These are phyloP conservation scores for Phaetusa simplex DNA, from an alignment of 2,113 vertebrate species.

Conservation along the genomic window DNA sequence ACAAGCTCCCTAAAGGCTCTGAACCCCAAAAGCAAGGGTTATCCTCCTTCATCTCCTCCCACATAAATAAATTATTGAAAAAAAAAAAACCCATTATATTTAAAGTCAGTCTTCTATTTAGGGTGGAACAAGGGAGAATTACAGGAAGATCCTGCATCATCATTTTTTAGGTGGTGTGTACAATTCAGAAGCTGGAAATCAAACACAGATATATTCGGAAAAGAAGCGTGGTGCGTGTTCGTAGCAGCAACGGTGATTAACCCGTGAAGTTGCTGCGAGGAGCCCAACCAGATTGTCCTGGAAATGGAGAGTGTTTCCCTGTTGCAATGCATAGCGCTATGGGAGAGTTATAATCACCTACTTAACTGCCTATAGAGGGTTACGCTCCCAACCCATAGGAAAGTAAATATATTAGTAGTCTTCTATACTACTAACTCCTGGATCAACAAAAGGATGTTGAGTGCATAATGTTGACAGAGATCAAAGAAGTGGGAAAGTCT, in stretches of 20 bases:
- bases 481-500: constrained; percentile 59
- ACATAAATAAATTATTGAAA: neutral
- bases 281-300: neutral
- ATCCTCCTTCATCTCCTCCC: neutral
- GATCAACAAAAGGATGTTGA: constrained; percentile 47
- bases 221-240: neutral
- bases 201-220: neutral
- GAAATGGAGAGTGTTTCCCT: neutral
- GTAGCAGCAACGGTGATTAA: neutral
- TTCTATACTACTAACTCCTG: neutral
- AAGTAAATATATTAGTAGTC: constrained; percentile 29
- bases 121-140: neutral
- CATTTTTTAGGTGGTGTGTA: neutral
- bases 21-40: neutral
- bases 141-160: neutral
- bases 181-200: neutral
- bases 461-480: constrained; percentile 51
- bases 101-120: neutral
- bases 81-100: neutral
- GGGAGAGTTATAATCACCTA: neutral
- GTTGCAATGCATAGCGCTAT: neutral
- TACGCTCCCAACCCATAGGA: neutral
- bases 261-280: neutral
- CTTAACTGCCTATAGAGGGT: neutral
- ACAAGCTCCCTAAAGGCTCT: neutral